Conservation (phyloP, 2,113 vertebrate genomes). For the Bettongia penicillata region DNA sequence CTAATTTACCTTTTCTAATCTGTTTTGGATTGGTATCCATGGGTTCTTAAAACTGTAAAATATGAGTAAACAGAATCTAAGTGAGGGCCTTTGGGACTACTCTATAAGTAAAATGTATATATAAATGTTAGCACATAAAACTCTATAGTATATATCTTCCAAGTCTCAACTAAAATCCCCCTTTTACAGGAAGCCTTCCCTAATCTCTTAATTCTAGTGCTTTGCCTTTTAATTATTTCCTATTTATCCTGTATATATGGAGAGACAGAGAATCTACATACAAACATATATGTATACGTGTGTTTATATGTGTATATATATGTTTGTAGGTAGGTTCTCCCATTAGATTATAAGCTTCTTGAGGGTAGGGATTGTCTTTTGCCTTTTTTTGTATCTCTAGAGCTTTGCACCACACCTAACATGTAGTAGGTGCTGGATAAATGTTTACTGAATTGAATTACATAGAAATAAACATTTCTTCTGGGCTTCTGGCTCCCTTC, state of each 20-base stretch:
- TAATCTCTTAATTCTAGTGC: not conserved
- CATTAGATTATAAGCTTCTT: not conserved
- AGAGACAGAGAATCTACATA: no score
- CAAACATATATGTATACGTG: no score
- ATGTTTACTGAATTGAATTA: not conserved
- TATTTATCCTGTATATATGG: not conserved
- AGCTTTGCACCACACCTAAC: not conserved
- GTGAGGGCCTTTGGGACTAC: not conserved
- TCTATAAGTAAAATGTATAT: not conserved
- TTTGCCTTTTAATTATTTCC: not conserved
- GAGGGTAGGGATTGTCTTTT: not conserved
- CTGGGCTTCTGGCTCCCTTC: constrained; percentile 7
- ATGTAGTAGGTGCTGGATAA: not conserved
- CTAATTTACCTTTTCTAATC: not conserved
- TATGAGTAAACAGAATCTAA: not conserved
- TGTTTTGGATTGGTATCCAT: not conserved
- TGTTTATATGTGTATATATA: not conserved
- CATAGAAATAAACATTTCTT: constrained; percentile 5
- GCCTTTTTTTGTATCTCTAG: not conserved
- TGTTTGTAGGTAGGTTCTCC: no score
- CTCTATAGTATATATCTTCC: not conserved
- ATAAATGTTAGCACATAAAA: not conserved
- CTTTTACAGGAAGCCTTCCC: not conserved
- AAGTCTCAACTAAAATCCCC: not conserved
- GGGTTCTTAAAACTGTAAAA: not conserved